These are phyloP conservation scores for Ceyx melanurus DNA, from an alignment of 2,113 vertebrate species.

Conservation along the genomic window DNA sequence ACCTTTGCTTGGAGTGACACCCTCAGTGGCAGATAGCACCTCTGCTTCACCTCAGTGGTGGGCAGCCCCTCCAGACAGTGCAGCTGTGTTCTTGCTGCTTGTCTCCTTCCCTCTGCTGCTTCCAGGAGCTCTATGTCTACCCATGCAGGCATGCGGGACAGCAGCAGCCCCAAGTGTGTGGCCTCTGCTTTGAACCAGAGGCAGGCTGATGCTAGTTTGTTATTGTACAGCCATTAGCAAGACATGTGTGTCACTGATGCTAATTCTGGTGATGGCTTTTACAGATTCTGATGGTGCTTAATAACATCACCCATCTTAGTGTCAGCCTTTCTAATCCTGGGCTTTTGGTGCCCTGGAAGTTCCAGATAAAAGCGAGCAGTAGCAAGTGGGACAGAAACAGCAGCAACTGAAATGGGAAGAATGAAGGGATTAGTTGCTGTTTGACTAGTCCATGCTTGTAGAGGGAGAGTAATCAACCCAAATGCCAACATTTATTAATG, in stretches of 20 bases:
- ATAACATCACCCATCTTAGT: background rate
- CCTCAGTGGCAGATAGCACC: background rate
- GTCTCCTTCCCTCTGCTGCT: background rate
- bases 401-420: background rate
- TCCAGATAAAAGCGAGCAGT: conserved; percentile 13
- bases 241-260: rapidly evolving
- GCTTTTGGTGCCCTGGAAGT: background rate
- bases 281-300: background rate
- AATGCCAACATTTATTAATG: conserved; percentile 60
- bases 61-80: background rate
- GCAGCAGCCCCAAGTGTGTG: background rate
- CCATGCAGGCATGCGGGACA: background rate
- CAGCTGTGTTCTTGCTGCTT: background rate
- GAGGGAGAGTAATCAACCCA: conserved; percentile 40
- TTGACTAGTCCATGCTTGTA: background rate
- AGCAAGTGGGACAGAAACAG: background rate
- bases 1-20: background rate
- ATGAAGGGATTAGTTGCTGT: conserved; percentile 12
- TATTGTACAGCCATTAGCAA: background rate
- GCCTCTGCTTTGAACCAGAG: background rate
- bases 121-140: rapidly evolving
- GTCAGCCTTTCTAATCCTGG: background rate
- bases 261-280: background rate
- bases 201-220: background rate
- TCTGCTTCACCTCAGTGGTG: background rate